These are phyloP conservation scores for Scolopax bukidnonensis DNA, from an alignment of 2,797 vertebrate genomes.

Conservation along the genomic window DNA sequence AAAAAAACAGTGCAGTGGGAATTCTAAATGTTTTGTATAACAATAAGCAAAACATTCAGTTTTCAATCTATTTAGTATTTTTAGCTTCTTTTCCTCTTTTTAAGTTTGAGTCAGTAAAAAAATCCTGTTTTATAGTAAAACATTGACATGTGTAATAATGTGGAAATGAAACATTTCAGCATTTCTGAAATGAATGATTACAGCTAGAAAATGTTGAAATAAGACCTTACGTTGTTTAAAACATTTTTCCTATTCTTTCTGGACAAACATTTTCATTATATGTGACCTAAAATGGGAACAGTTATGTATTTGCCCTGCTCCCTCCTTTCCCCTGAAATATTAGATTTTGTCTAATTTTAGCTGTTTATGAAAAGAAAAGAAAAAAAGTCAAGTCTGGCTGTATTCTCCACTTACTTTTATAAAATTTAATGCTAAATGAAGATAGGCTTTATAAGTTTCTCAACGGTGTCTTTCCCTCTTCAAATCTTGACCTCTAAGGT, in stretches of 20 bases:
- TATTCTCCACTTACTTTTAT: not conserved
- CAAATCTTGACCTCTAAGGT: not conserved
- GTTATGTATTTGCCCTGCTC: not conserved
- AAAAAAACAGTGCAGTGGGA: not conserved
- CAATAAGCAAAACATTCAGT: not conserved
- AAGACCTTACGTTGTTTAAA: not conserved
- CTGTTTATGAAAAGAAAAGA: not conserved
- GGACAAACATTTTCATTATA: not conserved
- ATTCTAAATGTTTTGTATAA: not conserved
- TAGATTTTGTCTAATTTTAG: slow-evolving; percentile 11
- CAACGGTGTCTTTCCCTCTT: not conserved
- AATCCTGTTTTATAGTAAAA: slow-evolving; percentile 1
- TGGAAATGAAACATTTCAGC: slow-evolving; percentile 25
- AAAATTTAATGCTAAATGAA: not conserved
- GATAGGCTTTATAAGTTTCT: not conserved
- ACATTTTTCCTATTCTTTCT: not conserved
- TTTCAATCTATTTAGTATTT: not conserved
- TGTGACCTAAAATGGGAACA: not conserved
- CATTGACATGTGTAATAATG: not conserved
- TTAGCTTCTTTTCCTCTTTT: slow-evolving; percentile 4
- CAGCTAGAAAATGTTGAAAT: not conserved
- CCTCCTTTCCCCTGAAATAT: not conserved
- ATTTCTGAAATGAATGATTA: slow-evolving; percentile 6
- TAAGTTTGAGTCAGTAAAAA: not conserved
- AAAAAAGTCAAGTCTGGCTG: not conserved